Evolutionary conservation across 2,888 invertebrate genomes (phyloP).

Genomic region (Pyrgus malvae): DNA sequence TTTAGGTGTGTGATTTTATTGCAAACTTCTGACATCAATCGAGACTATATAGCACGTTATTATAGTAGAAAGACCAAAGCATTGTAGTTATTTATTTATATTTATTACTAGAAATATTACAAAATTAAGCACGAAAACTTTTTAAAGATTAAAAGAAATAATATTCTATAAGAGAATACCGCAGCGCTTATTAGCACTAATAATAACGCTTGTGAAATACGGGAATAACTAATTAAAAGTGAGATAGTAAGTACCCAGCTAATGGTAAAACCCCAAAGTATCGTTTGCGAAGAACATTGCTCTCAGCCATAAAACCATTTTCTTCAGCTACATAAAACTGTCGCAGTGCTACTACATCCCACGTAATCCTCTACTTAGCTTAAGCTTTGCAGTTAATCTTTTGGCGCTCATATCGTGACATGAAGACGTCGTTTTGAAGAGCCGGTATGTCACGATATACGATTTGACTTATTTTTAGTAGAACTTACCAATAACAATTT

Average conservation of each 20-base stretch:
- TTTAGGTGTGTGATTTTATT: too few species aligned
- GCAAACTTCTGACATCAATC: too few species aligned
- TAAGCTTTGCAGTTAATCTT: conserved; percentile 28
- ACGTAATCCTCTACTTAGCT: conserved; percentile 26
- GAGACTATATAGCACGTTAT: too few species aligned
- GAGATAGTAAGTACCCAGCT: not conserved
- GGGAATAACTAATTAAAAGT: not conserved
- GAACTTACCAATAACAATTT: too few species aligned
- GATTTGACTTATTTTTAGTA: not conserved
- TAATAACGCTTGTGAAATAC: not conserved
- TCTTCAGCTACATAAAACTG: conserved; percentile 27
- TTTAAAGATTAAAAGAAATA: too few species aligned
- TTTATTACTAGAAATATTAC: too few species aligned
- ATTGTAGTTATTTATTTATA: too few species aligned
- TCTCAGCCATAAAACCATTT: conserved; percentile 21
- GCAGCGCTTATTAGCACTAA: not conserved
- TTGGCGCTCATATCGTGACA: conserved; percentile 26
- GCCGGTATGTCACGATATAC: not conserved
- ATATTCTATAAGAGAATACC: too few species aligned
- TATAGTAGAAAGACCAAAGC: too few species aligned
- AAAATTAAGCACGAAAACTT: too few species aligned
- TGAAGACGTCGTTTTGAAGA: conserved; percentile 19
- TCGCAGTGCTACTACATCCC: conserved; percentile 28
- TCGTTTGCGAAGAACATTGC: conserved; percentile 11
- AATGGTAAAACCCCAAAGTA: conserved; percentile 4